Evolutionary conservation across 2,888 invertebrate genomes (phyloP), one percentile per base, ranked within the genome.

Genomic region (Apotomis betuletana): DNA sequence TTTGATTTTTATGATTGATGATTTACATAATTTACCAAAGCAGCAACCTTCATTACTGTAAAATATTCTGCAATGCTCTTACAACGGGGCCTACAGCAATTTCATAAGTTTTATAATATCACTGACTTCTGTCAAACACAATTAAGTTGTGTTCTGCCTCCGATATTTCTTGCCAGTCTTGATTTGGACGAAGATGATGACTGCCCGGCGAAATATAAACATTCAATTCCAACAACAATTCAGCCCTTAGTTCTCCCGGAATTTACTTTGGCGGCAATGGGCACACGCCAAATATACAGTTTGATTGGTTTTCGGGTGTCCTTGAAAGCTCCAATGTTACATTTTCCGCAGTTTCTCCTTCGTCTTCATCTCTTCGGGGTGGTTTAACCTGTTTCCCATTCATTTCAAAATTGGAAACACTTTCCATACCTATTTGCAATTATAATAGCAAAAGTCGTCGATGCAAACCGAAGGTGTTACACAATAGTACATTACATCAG

Each of bases 41-140:
- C 41, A 41, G 41, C 41, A 41, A 41, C 41, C 41, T 41, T 2
- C 6, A 41, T 6, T 41, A 41, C 3, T 41, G 5, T 5, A 41
- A 41, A 41, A 41, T 41, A 41, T 41, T 41, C 41, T 41, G 41
- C 41, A 41, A 41, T 41, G 41, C 41, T 41, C 41, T 41, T 12
- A 59, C 55, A 55, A 55, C 55, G 10, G 55, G 55, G 15, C 55
- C 55, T 15, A 55, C 36, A 15, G 55, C 55, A 15, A 27, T 15
- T 55, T 55, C 55, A 55, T 6, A 15, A 55, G 55, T 55, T 15
- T 27, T 6, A 55, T 55, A 27, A 55, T 27, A 27, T n/a, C n/a
- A n/a, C 36, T 55, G 55, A 27, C 55, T 55, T 55, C 55, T 55
- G 55, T 55, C 27, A 55, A 55, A 55, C 27, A 27, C 55, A 3